Evolutionary conservation across 2,888 invertebrate species (phyloP), one percentile per base, ranked within the genome.

Genomic region (Achlya flavicornis): DNA sequence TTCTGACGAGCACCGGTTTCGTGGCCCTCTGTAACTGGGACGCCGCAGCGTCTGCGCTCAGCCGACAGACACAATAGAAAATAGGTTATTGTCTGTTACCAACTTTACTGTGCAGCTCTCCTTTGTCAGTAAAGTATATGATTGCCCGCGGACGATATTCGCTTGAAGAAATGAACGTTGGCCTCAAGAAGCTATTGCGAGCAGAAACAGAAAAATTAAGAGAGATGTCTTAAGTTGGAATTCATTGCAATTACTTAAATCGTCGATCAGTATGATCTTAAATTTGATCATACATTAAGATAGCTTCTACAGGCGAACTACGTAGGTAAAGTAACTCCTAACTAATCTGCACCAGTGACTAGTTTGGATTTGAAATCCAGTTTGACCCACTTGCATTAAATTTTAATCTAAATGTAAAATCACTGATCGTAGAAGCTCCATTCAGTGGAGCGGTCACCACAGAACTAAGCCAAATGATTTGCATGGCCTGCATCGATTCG

Each of bases 351-450:
- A 19, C 53, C 7, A 53, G 53, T 53, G 41, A 48, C 48, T 16
- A 48, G 16, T 16, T 48, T 48, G 48, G n/a, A 48, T 53, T 53
- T 19, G 10, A 14, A 19, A n/a, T 53, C 53, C 19, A 53, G 53
- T 53, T 53, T 53, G 53, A 19, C 53, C 53, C 53, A 19, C 53
- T 53, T 53, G 53, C 53, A 53, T 53, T 19, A 53, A 53, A 53
- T 53, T 53, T 19, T 53, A 53, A 53, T 53, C 53, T 53, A 53
- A 53, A 53, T 53, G 53, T 53, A 19, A 53, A 53, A 53, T 53
- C 53, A 10, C 14, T 53, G 19, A 53, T 19, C 53, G 53, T 3
- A n/a, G 53, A 53, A 53, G 53, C 5, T 53, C 53, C 19, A 53
- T 16, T 19, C n/a, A 19, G 53, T 10, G 3, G 4, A 16, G 19